Conservation (phyloP, 2,797 vertebrate genomes). For the Schizothorax lantsangensis region DNA sequence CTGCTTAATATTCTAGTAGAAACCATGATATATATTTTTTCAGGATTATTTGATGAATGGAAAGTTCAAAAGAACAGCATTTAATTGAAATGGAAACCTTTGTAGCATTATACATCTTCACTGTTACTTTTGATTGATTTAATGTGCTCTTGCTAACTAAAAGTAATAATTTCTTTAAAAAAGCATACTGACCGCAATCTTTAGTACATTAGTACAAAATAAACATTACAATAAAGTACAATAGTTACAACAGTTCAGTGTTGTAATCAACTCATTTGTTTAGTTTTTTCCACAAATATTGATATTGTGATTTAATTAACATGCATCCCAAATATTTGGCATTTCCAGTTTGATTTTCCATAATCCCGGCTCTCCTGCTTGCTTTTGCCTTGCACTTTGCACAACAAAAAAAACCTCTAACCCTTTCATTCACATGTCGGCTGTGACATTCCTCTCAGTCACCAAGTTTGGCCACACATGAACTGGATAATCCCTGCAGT, state of each 20-base stretch:
- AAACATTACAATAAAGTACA: background rate
- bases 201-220: background rate
- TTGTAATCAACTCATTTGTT: background rate
- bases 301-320: background rate
- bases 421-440: background rate
- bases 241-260: background rate
- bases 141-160: background rate
- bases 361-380: slow-evolving; percentile 9
- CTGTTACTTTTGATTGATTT: background rate
- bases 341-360: background rate
- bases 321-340: background rate
- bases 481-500: slow-evolving; percentile 21
- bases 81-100: no score
- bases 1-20: background rate
- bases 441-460: slow-evolving; percentile 42
- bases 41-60: background rate
- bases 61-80: background rate
- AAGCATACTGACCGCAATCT: background rate
- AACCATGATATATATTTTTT: background rate
- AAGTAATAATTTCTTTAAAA: background rate
- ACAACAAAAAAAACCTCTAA: background rate
- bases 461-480: slow-evolving; percentile 47
- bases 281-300: background rate
- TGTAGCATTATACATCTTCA: no score
- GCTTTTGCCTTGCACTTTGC: background rate